A percentile compares a stretch with the other conserved stretches of the same genome.
Evolutionary conservation across 2,797 vertebrate genomes (phyloP).

Genomic region (Cuculus canorus): DNA sequence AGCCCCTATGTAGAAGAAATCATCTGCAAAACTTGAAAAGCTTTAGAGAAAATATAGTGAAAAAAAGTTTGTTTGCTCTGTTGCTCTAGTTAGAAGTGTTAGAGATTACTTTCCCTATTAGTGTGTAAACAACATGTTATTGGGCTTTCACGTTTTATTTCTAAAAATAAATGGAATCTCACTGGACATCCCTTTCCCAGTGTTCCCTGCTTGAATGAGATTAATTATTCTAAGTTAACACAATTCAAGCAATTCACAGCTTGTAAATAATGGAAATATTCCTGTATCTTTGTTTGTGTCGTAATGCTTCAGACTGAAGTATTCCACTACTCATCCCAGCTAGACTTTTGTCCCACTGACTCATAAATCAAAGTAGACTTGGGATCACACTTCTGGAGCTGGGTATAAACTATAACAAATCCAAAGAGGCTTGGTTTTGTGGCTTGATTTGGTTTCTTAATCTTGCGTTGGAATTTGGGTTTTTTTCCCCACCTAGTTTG

Average conservation of each 20-base stretch:
- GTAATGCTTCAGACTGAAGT: rapidly evolving
- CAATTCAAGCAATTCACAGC: neutral
- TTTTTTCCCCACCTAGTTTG: neutral
- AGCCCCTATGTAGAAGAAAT: neutral
- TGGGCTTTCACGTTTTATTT: neutral
- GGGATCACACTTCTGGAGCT: neutral
- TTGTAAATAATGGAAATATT: neutral
- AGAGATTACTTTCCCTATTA: neutral
- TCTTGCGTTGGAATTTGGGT: too few species aligned
- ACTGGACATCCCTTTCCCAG: neutral
- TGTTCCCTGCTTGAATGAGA: neutral
- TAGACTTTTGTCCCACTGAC: neutral
- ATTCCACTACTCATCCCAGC: neutral
- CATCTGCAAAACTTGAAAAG: neutral
- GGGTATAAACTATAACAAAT: neutral
- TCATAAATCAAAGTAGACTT: neutral
- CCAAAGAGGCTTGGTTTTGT: neutral
- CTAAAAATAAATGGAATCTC: neutral
- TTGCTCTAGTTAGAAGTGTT: neutral
- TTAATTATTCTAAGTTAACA: neutral
- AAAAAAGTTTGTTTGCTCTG: neutral
- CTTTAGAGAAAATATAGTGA: neutral
- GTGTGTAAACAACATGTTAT: neutral
- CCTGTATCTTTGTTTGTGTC: neutral
- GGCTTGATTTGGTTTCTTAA: too few species aligned